Conservation (phyloP, 2,888 invertebrate genomes). For the Criorhina ranunculi region DNA sequence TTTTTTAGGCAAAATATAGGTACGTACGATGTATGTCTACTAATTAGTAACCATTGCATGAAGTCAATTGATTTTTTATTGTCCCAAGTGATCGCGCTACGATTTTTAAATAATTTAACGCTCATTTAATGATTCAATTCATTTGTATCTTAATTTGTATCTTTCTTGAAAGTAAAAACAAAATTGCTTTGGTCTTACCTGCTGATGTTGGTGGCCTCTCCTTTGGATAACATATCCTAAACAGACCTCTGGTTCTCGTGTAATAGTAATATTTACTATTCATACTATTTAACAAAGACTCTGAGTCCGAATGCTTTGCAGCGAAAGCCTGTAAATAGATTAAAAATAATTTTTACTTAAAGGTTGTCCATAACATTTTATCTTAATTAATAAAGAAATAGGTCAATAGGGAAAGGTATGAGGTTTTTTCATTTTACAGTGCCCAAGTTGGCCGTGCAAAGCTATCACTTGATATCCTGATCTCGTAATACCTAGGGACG, state of each 20-base stretch:
- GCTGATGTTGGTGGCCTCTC: slow-evolving; percentile 90
- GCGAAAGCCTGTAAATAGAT: slow-evolving; percentile 88
- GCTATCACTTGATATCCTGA: no score
- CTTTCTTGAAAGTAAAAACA: no score
- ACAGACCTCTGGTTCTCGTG: slow-evolving; percentile 96
- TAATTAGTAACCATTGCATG: neutral
- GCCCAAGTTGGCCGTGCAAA: no score
- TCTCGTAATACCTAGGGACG: no score
- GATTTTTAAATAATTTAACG: neutral
- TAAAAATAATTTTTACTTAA: neutral
- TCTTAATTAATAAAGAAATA: neutral
- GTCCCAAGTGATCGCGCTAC: neutral
- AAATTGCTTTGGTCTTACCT: slow-evolving; percentile 88
- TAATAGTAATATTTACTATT: slow-evolving; percentile 95
- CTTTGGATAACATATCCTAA: slow-evolving; percentile 97
- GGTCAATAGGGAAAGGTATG: no score
- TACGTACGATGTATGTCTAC: neutral
- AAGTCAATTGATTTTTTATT: neutral
- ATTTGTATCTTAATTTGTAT: no score
- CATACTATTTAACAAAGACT: slow-evolving; percentile 90
- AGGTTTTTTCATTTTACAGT: no score
- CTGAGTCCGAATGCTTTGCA: slow-evolving; percentile 89
- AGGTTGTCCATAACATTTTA: neutral
- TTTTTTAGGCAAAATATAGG: no score
- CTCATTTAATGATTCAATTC: no score